These are phyloP conservation scores for Drosophila novamexicana DNA, from an alignment of 1,140 invertebrate genomes.

Conservation along the genomic window DNA sequence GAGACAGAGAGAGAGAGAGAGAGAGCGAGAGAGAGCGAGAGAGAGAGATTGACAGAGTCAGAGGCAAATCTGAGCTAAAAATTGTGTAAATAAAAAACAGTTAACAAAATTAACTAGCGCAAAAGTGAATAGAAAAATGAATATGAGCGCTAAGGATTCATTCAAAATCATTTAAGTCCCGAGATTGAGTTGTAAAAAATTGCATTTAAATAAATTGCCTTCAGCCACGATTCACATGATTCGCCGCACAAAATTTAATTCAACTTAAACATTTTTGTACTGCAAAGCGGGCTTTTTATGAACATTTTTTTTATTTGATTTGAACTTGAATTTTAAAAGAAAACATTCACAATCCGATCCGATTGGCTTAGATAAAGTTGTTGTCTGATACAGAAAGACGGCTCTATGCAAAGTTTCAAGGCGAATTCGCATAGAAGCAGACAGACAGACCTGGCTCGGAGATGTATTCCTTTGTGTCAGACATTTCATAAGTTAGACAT, in stretches of 20 bases:
- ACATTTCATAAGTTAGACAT: too few species aligned
- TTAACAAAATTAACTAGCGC: slow-evolving; percentile 17
- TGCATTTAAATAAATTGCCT: not conserved
- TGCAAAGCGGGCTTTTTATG: too few species aligned
- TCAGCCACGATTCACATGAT: not conserved
- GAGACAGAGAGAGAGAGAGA: not conserved
- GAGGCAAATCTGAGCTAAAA: not conserved
- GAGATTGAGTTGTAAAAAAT: not conserved
- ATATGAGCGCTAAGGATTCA: not conserved
- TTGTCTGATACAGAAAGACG: too few species aligned
- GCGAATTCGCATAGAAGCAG: too few species aligned
- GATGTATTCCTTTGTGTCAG: too few species aligned
- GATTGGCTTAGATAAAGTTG: too few species aligned
- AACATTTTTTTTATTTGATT: too few species aligned
- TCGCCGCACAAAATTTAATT: not conserved
- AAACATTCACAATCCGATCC: not conserved
- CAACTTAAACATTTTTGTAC: not conserved
- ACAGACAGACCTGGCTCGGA: too few species aligned
- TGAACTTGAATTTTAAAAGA: not conserved
- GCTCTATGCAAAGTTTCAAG: too few species aligned
- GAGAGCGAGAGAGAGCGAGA: slow-evolving; percentile 4
- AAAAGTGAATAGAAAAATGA: not conserved
- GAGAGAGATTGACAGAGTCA: not conserved
- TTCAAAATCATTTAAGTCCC: slow-evolving; percentile 5
- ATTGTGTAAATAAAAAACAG: not conserved